Conservation (phyloP, 2,113 vertebrate genomes). For the Etheostoma cragini region DNA sequence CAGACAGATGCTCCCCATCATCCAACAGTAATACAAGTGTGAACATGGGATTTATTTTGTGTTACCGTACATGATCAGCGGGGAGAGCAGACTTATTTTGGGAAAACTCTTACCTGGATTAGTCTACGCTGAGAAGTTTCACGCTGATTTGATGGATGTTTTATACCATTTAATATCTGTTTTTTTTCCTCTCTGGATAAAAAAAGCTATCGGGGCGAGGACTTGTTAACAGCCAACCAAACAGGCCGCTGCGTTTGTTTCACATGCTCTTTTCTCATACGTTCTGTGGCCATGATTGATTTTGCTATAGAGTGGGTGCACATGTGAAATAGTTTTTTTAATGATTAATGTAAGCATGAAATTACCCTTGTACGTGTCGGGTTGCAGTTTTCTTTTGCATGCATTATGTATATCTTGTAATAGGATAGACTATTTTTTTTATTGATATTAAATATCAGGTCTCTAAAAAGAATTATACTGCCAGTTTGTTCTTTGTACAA, state of each 20-base stretch:
- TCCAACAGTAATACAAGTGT: not conserved
- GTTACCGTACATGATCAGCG: not conserved
- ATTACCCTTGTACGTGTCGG: not conserved
- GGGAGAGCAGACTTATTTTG: slow-evolving; percentile 43
- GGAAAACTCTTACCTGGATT: slow-evolving; percentile 58
- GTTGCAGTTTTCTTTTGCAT: not conserved
- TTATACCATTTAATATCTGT: slow-evolving; percentile 5
- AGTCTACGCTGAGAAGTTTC: slow-evolving; percentile 23
- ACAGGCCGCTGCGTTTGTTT: not conserved
- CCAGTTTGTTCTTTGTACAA: not conserved
- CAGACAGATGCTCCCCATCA: not conserved
- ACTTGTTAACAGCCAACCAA: not conserved
- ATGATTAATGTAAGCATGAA: not conserved
- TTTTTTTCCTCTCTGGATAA: not conserved
- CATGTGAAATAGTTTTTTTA: not conserved
- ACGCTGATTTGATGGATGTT: slow-evolving; percentile 54
- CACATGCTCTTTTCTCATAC: not conserved
- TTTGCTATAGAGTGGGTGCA: not conserved
- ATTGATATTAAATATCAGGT: not conserved
- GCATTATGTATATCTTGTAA: not conserved
- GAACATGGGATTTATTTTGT: not conserved
- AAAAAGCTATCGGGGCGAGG: not conserved
- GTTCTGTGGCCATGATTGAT: not conserved
- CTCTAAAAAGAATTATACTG: not conserved
- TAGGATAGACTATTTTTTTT: not conserved